phyloP scores from a whole-genome alignment of 2,888 invertebrate genomes.

The Oscheius sp. region DNA sequence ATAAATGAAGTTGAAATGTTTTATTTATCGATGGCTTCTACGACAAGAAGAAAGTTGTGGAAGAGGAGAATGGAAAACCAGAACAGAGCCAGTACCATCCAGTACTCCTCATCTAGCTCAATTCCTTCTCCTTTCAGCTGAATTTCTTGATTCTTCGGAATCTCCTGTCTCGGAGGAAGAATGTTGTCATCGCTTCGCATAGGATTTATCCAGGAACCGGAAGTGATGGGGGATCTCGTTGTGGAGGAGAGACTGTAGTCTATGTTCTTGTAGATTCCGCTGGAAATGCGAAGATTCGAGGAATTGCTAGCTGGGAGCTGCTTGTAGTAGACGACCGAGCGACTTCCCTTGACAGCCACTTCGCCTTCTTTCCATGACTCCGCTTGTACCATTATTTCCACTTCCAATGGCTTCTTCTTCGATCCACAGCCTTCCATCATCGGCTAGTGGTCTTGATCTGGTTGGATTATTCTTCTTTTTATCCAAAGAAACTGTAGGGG shows the following conservation, averaged over 20 bases:
- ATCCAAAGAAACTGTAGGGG: no score
- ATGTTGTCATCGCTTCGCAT: no score
- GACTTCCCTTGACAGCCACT: not conserved
- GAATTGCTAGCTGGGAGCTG: not conserved
- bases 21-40: not conserved
- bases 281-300: not conserved
- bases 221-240: no score
- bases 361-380: not conserved
- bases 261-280: not conserved
- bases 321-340: not conserved
- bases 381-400: no score
- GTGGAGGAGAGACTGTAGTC: not conserved
- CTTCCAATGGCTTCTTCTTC: no score
- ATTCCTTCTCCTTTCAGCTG: not conserved
- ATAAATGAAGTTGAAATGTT: no score
- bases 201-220: no score
- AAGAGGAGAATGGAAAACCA: not conserved
- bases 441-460: no score
- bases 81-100: not conserved
- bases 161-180: not conserved
- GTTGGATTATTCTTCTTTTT: no score
- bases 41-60: not conserved
- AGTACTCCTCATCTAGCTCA: not conserved
- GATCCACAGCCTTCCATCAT: no score
- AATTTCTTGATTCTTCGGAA: not conserved